Percentiles rank a stretch among this genome's conserved stretches.
Conservation (phyloP, 2,797 vertebrate genomes). For the Chaetophractus vellerosus region DNA sequence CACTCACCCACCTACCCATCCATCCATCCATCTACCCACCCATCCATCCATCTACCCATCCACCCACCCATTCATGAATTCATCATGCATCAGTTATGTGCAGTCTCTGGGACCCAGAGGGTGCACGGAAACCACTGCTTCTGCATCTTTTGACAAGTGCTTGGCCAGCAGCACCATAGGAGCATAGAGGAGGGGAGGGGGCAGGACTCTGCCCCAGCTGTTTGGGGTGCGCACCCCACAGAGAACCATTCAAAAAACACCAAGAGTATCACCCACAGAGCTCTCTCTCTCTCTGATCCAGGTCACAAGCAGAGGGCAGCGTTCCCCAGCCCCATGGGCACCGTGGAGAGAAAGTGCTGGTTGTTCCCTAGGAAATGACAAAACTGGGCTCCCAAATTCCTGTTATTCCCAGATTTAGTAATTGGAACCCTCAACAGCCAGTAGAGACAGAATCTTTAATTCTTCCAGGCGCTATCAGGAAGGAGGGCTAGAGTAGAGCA, state of each 20-base stretch:
- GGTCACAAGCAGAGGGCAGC: background rate
- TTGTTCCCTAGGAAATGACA: background rate
- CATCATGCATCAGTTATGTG: background rate
- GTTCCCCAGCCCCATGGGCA: accelerated
- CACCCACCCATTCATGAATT: background rate
- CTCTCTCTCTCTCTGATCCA: no score
- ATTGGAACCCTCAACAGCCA: background rate
- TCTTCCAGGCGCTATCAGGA: background rate
- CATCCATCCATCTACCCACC: background rate
- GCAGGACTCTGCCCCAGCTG: no score
- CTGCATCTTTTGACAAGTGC: background rate
- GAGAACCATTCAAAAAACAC: background rate
- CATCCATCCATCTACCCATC: background rate
- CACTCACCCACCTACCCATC: no score
- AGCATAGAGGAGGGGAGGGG: background rate
- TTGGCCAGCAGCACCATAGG: background rate
- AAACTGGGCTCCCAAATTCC: background rate
- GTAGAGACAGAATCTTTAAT: background rate
- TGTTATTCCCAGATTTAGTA: background rate
- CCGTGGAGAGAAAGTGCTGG: no score
- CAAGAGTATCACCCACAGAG: background rate
- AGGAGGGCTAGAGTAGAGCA: background rate
- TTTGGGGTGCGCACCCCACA: accelerated
- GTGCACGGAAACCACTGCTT: background rate
- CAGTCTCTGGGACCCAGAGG: background rate